Base-by-base conservation (phyloP, 2,888 invertebrate species). In the Caenorhabditis sulstoni region DNA sequence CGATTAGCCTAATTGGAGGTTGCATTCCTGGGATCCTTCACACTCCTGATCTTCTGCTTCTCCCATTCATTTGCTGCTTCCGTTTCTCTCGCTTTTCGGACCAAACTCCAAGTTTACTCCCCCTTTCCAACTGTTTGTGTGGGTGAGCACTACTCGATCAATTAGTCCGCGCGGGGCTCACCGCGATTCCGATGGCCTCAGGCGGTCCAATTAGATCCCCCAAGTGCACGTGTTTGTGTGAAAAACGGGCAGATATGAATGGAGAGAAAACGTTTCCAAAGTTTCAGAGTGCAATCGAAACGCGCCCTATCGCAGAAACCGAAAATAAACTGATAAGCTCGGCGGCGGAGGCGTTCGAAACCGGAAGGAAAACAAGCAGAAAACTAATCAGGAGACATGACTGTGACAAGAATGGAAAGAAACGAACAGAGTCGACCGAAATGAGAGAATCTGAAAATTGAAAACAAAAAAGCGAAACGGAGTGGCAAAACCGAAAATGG, bases 191-290 rank as follows among this genome's bases (percentile, higher is more conserved):
- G 35, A 55, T 58, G 58, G 67, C 58, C 58, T 50, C 67, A 58
- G 67, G 67, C 67, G 67, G 67, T 67, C 67, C 67, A 67, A 67
- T 67, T 67, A 67, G 58, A 67, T 58, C 41, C 39, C 52, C 12
- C 20, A 12, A 22, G 20, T 20, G 22, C 49, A 49, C 49, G 44
- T 44, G 14, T 22, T n/a, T n/a, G n/a, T 1, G 18, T 16, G 35
- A n/a, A 16, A 41, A 35, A 53, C 37, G n/a, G n/a, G n/a, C n/a
- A n/a, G n/a, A n/a, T n/a, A 35, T 53, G 37, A 18, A 16, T 4
- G 3, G 8, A 16, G 18, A 49, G 22, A 22, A 22, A 49, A 22
- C 9, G 35, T 23, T 52, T 23, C 52, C 12, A 14, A n/a, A n/a
- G 1, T 49, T 49, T 12, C 12, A 57, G 49, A 68, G n/a, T n/a